Evolutionary conservation across 2,888 invertebrate genomes (phyloP).

Genomic region (Coleophora deauratella): DNA sequence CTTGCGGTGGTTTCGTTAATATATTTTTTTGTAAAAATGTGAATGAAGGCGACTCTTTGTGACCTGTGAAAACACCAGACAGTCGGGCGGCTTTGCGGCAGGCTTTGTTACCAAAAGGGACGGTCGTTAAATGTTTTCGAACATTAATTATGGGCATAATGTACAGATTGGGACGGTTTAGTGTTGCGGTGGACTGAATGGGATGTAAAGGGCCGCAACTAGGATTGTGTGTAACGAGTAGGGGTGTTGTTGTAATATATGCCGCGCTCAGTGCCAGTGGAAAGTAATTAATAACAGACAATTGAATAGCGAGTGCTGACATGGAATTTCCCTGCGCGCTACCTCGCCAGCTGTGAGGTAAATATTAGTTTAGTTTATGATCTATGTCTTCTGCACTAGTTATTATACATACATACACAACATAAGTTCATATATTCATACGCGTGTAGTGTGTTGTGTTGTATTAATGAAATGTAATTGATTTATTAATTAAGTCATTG

Average conservation of each 20-base stretch:
- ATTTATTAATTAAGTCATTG: no score
- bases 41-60: slow-evolving; percentile 54
- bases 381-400: background rate
- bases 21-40: slow-evolving; percentile 55
- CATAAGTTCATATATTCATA: no score
- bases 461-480: no score
- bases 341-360: slow-evolving; percentile 31
- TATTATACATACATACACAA: no score
- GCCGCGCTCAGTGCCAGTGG: slow-evolving; percentile 35
- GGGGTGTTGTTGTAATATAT: slow-evolving; percentile 24
- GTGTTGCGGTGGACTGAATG: slow-evolving; percentile 36
- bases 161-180: slow-evolving; percentile 35
- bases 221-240: slow-evolving; percentile 31
- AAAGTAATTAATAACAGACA: slow-evolving; percentile 39
- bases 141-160: slow-evolving; percentile 19
- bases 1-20: slow-evolving; percentile 56
- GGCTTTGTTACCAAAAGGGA: slow-evolving; percentile 35
- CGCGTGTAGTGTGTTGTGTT: no score
- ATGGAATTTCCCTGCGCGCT: slow-evolving; percentile 42
- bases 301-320: slow-evolving; percentile 32
- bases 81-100: slow-evolving; percentile 33
- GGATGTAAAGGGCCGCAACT: slow-evolving; percentile 27
- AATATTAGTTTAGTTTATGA: slow-evolving; percentile 15
- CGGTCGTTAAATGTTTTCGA: slow-evolving; percentile 37
- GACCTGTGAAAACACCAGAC: slow-evolving; percentile 41